These are phyloP conservation scores for Mionectes olivaceus DNA, from an alignment of 2,797 vertebrate species.

Conservation along the genomic window DNA sequence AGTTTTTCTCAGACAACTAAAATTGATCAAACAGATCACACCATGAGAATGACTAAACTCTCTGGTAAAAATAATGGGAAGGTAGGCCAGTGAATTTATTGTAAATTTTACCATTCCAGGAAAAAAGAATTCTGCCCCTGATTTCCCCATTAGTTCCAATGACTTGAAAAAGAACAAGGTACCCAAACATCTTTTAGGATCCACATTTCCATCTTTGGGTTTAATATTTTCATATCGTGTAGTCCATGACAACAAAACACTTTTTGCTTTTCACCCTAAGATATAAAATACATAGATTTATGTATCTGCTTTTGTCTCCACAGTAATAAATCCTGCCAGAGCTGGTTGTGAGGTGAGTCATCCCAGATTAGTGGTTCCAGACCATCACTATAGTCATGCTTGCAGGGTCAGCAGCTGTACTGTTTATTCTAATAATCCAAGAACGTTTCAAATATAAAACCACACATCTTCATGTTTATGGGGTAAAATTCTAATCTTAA, in stretches of 20 bases:
- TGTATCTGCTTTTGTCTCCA: not conserved
- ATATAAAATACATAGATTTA: not conserved
- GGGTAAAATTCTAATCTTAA: not conserved
- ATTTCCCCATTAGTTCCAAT: not conserved
- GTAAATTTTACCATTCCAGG: not conserved
- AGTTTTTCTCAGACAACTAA: not conserved
- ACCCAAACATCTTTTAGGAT: not conserved
- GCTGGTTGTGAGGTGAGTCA: not conserved
- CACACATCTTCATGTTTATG: not conserved
- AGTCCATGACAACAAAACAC: not conserved
- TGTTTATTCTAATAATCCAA: not conserved
- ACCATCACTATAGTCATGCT: not conserved
- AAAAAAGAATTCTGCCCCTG: rapidly evolving
- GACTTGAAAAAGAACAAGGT: not conserved
- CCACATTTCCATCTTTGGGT: not conserved
- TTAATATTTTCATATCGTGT: not conserved
- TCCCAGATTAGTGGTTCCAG: not conserved
- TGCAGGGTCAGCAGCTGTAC: not conserved
- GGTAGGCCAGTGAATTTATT: not conserved
- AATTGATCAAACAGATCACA: not conserved
- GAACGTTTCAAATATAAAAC: not conserved
- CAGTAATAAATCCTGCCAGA: not conserved
- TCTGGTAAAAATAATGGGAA: not conserved
- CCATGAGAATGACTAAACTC: not conserved
- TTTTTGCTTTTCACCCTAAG: not conserved